Evolutionary conservation across 2,797 vertebrate species (phyloP).

Genomic region (Chaunax sp.): DNA sequence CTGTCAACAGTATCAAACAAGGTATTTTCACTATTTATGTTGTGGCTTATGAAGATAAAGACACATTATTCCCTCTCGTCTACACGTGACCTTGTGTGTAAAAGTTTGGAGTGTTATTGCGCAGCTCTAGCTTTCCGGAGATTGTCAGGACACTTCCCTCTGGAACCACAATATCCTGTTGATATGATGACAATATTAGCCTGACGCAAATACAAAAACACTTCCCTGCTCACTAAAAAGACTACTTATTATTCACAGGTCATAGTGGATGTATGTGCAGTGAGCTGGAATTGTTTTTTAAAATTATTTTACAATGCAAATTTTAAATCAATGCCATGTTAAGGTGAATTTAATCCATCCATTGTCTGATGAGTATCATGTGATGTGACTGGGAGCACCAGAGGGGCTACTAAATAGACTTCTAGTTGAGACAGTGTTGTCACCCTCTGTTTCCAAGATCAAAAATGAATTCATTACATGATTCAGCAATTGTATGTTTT

Average conservation of each 20-base stretch:
- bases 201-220: constrained; percentile 9
- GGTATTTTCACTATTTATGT: not conserved
- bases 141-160: constrained; percentile 19
- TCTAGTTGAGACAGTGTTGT: not conserved
- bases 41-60: constrained; percentile 17
- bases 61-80: not conserved
- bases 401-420: not conserved
- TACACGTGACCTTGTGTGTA: not conserved
- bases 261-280: too few species aligned
- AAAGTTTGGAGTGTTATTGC: constrained; percentile 1
- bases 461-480: too few species aligned
- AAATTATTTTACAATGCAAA: too few species aligned
- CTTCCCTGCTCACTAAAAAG: not conserved
- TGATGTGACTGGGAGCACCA: not conserved
- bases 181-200: constrained; percentile 36
- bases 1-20: not conserved
- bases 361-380: not conserved
- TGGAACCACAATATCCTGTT: constrained; percentile 33
- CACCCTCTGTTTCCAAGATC: too few species aligned
- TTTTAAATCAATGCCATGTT: too few species aligned
- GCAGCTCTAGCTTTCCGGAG: constrained; percentile 17
- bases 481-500: too few species aligned
- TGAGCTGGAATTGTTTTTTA: too few species aligned
- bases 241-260: too few species aligned
- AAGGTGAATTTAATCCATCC: too few species aligned